A percentile compares a stretch with the other conserved stretches of the same genome.
Evolutionary conservation across 2,888 invertebrate species (phyloP).

Genomic region (Oeneis ivallda): DNA sequence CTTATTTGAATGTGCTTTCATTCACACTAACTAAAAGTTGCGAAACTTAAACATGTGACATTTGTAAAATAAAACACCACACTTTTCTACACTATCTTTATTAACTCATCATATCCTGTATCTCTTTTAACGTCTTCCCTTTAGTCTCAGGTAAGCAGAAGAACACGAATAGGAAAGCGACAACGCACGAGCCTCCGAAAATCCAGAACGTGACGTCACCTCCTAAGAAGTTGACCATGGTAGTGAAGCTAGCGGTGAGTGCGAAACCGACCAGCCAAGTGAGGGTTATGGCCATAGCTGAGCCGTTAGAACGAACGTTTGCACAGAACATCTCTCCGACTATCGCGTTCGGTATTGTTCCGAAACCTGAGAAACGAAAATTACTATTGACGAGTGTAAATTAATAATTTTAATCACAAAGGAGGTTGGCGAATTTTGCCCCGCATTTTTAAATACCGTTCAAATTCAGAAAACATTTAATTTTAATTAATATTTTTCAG

Average conservation of each 20-base stretch:
- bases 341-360: constrained; percentile 52
- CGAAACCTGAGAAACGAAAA: constrained; percentile 46
- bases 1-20: no score
- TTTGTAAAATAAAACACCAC: constrained; percentile 8
- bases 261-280: constrained; percentile 52
- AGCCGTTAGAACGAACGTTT: constrained; percentile 51
- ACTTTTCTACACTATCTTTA: neutral
- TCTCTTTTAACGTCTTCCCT: constrained; percentile 52
- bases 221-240: constrained; percentile 45
- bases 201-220: constrained; percentile 54
- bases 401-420: no score
- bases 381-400: no score
- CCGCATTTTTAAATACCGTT: no score
- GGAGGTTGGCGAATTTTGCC: no score
- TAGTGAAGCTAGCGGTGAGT: constrained; percentile 46
- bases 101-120: constrained; percentile 53
- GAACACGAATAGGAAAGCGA: constrained; percentile 49
- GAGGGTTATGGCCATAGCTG: constrained; percentile 49
- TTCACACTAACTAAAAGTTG: no score
- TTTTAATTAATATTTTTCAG: no score
- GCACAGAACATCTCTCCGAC: constrained; percentile 54
- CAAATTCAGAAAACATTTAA: no score
- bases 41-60: no score
- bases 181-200: constrained; percentile 46
- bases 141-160: constrained; percentile 53